Evolutionary conservation across 64 coral and sea anemone genomes (phyloP), one percentile per base, ranked within the genome.

Genomic region (Catalaphyllia jardinei): DNA sequence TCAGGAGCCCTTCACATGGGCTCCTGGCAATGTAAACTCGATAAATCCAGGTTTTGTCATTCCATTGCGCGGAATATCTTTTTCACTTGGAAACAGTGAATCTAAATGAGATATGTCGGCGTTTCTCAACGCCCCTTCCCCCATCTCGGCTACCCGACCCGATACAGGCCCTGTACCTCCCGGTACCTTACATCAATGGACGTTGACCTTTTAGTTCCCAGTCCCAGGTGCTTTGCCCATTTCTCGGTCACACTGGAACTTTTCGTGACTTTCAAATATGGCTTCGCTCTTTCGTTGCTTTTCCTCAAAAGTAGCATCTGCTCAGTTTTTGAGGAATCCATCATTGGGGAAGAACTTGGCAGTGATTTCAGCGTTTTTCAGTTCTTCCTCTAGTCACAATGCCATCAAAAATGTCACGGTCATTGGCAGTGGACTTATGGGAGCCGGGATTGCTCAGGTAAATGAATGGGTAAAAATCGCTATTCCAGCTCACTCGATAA

Each of bases 371-470:
- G 50, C 79, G 4, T 82, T 87, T 25, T 93, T 84, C 14, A 96
- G 86, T 49, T 87, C 91, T 0, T 90, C 95, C 24, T 31, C 82
- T 31, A 77, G 82, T 35, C 74, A 82, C 7, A 85, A 86, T 76
- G 52, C 96, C 9, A 76, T 98, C 7, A 92, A 93, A 42, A 98
- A 93, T 78, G 96, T 98, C 18, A 94, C 90, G 11, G 96, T 98
- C 1, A 80, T 98, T 74, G 96, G 96, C 0, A 93, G 96, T 78
- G 96, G 96, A 11, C 82, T 92, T 0, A 98, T 98, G 96, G 96
- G 96, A 9, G 90, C 93, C 4, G 96, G 96, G 3, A 95, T 98
- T 28, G 96, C 96, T 29, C 96, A 98, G 93, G 96, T 98, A 73
- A 63, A 74, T 75, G 71, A 74, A 27, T 52, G 35, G 71, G 18